Base-by-base conservation (phyloP, 2,888 invertebrate species). In the Dorcus parallelipipedus region DNA sequence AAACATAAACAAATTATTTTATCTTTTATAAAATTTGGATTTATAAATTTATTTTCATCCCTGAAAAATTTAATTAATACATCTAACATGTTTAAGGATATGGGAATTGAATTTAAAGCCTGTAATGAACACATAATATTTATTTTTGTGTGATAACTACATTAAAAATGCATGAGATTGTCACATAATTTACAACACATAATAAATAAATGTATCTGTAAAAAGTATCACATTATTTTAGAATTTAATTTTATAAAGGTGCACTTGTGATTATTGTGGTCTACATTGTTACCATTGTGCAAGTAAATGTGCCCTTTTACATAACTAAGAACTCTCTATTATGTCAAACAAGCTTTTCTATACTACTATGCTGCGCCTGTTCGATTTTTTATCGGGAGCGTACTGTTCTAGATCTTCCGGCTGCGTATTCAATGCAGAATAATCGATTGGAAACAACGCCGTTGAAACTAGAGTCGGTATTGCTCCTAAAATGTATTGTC, bases 381-480 rank as follows among this genome's bases (percentile, higher is more conserved):
- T 87, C 53, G 85, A 85, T 75, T 86, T 85, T 69, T 84, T 85
- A 72, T 86, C 85, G 3, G 87, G 87, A 64, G 80, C 83, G 69
- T 88, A 89, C 62, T 87, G 86, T 76, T 89, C 88, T 60, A 88
- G 76, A 71, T 87, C 87, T 58, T 84, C 86, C 58, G 85, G 86
- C 67, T 87, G 85, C 2, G 87, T 85, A 78, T 88, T 89, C 63
- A 89, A 80, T 26, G 88, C 88, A 69, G 87, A 87, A 77, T 90
- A 89, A 80, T 90, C 89, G 53, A 90, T 86, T 2, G 89, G 89
- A 72, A 89, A 90, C 9, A 85, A 83, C 2, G 83, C 83, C 52
- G 81, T 83, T 3, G 82, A 82, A 9, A 82, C 73, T 20, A 82
- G 77, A 64, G 79, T 81, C 65, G 83, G 82, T 2, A 84, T 80